Evolutionary conservation across 2,888 invertebrate genomes (phyloP), one percentile per base, ranked within the genome.

Genomic region (Cybosia mesomella): DNA sequence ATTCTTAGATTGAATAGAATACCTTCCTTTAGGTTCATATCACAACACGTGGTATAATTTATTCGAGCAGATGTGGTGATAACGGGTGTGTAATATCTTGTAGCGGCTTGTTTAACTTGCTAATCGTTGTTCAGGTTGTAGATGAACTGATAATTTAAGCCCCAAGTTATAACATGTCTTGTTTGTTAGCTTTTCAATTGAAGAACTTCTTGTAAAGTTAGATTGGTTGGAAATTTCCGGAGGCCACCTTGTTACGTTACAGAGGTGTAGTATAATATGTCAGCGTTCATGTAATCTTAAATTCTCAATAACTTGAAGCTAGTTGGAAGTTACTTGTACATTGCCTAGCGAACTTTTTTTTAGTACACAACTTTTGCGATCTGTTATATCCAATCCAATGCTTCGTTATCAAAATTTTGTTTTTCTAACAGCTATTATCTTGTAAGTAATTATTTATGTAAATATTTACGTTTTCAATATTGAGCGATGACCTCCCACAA

Each of bases 81-180:
- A 89, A 89, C 84, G 83, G 59, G 83, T 82, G 83, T 86, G 86
- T 86, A 84, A 73, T 68, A 72, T 64, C 67, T 53, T 77, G 82
- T 80, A 65, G 59, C 53, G 88, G 87, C 86, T 85, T 93, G 91
- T 93, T 94, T 92, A 92, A 93, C 93, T 93, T 92, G 92, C 87
- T 92, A 91, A 92, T 90, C 84, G 89, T 74, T 85, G 86, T 83
- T 85, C 89, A 87, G 86, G 90, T 91, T 90, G 90, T 88, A 92
- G 92, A 93, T 93, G 80, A 70, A 64, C 74, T 83, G 93, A 92
- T 93, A 91, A 86, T 72, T 72, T 69, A 77, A 79, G 79, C 89
- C 89, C 88, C 77, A 81, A 85, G 80, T 84, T 83, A 62, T 74
- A 78, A 73, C 68, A 67, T 71, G 72, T 75, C 71, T 73, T 58